Evolutionary conservation across 64 coral and sea anemone species (phyloP).

Genomic region (Pocillopora damicornis): DNA sequence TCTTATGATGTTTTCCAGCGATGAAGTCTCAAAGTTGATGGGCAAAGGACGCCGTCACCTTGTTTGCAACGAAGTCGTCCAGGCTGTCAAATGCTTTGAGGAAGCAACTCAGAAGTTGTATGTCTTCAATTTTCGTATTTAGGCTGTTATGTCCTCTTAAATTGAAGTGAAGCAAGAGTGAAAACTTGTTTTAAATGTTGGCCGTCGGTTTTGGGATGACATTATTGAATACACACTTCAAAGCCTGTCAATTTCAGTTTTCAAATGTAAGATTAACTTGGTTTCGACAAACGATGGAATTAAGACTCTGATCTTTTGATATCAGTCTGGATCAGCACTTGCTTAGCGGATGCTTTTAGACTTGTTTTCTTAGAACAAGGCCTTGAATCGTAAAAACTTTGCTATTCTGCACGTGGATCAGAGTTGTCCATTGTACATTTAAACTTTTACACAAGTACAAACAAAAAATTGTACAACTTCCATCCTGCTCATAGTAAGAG

Average conservation of each 20-base stretch:
- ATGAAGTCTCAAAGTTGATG: conserved; percentile 79
- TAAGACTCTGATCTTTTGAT: background rate
- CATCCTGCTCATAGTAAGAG: background rate
- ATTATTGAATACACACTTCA: background rate
- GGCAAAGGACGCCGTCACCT: conserved; percentile 73
- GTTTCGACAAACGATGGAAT: background rate
- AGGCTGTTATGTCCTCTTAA: background rate
- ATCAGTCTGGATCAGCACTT: background rate
- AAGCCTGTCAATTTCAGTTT: background rate
- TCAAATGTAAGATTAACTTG: background rate
- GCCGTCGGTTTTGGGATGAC: background rate
- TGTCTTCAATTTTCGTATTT: background rate
- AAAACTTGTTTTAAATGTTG: background rate
- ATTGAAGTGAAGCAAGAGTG: background rate
- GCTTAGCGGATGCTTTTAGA: background rate
- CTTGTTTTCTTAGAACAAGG: background rate
- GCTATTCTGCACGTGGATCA: background rate
- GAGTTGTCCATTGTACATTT: too few species aligned
- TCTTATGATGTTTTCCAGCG: conserved; percentile 48
- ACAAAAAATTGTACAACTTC: background rate
- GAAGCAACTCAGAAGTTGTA: conserved; percentile 85
- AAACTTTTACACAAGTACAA: background rate
- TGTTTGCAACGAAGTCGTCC: conserved; percentile 78
- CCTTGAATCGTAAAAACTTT: background rate
- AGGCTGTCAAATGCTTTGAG: conserved; percentile 96